Conservation (phyloP, 2,797 vertebrate species). For the Poecilia wingei region DNA sequence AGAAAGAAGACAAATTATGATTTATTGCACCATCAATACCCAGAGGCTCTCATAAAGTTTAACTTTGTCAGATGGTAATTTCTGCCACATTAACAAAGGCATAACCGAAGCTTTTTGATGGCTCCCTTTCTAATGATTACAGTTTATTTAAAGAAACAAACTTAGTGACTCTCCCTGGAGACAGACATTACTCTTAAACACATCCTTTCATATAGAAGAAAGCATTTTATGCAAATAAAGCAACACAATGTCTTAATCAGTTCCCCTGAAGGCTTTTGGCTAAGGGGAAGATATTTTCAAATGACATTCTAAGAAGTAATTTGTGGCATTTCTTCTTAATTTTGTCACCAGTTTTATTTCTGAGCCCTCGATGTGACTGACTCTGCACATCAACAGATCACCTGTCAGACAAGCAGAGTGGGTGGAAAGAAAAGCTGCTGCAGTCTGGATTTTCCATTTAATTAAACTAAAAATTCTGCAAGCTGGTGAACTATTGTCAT, state of each 20-base stretch:
- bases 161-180: conserved; percentile 23
- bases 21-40: conserved; percentile 31
- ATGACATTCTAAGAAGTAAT: conserved; percentile 1
- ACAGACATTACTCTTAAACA: conserved; percentile 12
- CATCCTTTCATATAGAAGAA: conserved; percentile 7
- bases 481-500: conserved; percentile 2
- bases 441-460: conserved; percentile 14
- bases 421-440: conserved; percentile 15
- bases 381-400: conserved; percentile 17
- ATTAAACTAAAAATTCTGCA: conserved; percentile 21
- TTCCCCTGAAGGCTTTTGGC: conserved; percentile 22
- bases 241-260: conserved; percentile 5
- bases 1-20: conserved; percentile 14
- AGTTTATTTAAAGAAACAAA: conserved; percentile 44
- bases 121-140: conserved; percentile 12
- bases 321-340: neutral
- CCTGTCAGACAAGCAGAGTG: conserved; percentile 38
- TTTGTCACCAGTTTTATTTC: neutral
- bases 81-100: conserved; percentile 22
- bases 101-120: conserved; percentile 32
- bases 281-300: conserved; percentile 16
- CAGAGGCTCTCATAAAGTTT: conserved; percentile 4
- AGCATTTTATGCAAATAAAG: conserved; percentile 26
- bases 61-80: conserved; percentile 13
- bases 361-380: neutral